phyloP scores from a whole-genome alignment of 1,140 invertebrate genomes.

The Leguminivora glycinivorella region DNA sequence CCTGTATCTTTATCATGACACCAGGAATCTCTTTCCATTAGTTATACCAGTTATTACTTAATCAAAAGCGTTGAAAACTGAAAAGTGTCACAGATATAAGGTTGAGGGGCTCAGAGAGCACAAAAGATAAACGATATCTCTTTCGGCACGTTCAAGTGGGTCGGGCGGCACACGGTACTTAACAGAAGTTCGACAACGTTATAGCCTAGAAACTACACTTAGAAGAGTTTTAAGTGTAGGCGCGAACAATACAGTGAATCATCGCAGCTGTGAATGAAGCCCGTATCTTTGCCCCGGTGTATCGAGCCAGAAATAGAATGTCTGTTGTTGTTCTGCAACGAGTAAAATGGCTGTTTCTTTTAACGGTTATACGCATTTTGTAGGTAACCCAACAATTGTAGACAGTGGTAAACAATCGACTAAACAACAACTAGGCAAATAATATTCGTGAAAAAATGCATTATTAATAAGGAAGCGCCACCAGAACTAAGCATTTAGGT shows the following conservation, averaged over 20 bases:
- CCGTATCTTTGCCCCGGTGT: constrained; percentile 53
- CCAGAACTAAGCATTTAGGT: constrained; percentile 50
- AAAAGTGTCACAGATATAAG: constrained; percentile 3
- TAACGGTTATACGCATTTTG: constrained; percentile 17
- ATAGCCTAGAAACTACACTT: constrained; percentile 38
- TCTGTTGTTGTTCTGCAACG: constrained; percentile 37
- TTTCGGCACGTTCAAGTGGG: constrained; percentile 32
- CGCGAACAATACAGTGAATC: constrained; percentile 60
- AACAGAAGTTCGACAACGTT: constrained; percentile 38
- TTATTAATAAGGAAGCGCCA: constrained; percentile 59
- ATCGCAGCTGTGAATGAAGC: constrained; percentile 54
- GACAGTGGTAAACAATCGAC: constrained; percentile 1
- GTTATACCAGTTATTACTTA: not conserved
- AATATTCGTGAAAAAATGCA: constrained; percentile 32
- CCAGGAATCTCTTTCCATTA: not conserved
- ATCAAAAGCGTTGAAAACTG: constrained; percentile 15
- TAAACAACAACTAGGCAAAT: constrained; percentile 36
- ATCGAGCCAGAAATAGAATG: constrained; percentile 56
- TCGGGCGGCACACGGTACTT: constrained; percentile 23
- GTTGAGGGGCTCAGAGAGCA: not conserved
- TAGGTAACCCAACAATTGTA: not conserved
- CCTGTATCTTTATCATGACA: constrained; percentile 31
- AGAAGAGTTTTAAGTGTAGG: constrained; percentile 41
- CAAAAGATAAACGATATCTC: constrained; percentile 32
- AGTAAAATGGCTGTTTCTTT: constrained; percentile 14